A percentile compares a stretch with the other conserved stretches of the same genome.
Evolutionary conservation across 2,113 vertebrate genomes (phyloP).

Genomic region (Seriola quinqueradiata): DNA sequence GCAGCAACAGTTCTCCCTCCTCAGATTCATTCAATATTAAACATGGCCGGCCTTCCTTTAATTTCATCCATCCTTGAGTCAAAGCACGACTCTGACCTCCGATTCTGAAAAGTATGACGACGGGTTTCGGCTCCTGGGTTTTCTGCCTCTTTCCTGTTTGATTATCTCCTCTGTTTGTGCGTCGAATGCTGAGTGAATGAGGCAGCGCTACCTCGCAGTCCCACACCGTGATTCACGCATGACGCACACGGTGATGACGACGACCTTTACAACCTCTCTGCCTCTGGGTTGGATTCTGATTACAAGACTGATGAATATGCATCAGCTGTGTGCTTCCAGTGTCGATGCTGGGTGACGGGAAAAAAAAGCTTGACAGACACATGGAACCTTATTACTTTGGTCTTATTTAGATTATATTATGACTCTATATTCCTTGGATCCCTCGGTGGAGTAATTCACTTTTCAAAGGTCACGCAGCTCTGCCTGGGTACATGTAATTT

Average conservation of each 20-base stretch:
- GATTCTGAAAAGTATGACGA: slow-evolving; percentile 8
- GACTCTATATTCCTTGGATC: not conserved
- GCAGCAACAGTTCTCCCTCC: not conserved
- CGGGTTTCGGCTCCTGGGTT: slow-evolving; percentile 22
- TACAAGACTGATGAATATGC: too few species aligned
- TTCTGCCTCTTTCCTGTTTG: not conserved
- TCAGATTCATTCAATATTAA: slow-evolving; percentile 25
- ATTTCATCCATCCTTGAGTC: slow-evolving; percentile 19
- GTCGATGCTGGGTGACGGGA: not conserved
- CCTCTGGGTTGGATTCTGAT: not conserved
- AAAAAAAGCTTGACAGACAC: not conserved
- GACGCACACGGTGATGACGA: slow-evolving; percentile 3
- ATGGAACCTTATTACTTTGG: not conserved
- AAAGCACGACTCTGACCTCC: slow-evolving; percentile 40
- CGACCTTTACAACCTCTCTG: slow-evolving; percentile 26
- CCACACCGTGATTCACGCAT: slow-evolving; percentile 6
- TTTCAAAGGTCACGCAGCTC: not conserved
- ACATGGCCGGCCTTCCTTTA: slow-evolving; percentile 20
- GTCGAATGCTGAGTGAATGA: slow-evolving; percentile 25
- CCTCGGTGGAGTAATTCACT: not conserved
- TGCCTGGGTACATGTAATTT: not conserved
- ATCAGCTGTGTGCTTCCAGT: not conserved
- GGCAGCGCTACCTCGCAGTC: not conserved
- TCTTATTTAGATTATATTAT: not conserved
- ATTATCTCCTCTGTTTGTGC: not conserved